Conservation (phyloP, 1,140 invertebrate species). For the Apolygus lucorum region DNA sequence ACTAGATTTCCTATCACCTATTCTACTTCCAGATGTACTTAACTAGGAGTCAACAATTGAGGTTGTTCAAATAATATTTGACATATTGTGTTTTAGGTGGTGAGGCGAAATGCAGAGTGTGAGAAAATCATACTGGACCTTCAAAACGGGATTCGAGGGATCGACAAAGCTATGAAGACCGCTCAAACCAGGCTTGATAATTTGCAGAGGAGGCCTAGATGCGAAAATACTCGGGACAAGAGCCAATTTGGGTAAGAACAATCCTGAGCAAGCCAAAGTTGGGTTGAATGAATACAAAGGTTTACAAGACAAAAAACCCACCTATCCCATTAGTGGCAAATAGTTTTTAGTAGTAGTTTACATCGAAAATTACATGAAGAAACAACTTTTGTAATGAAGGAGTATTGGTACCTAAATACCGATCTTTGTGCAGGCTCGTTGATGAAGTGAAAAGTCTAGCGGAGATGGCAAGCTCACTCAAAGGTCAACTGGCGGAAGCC, state of each 20-base stretch:
- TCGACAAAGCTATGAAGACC: conserved; percentile 63
- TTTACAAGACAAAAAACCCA: too few species aligned
- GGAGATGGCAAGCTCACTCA: conserved; percentile 53
- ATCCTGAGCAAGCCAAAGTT: too few species aligned
- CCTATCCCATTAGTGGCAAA: too few species aligned
- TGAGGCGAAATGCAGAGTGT: conserved; percentile 57
- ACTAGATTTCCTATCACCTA: too few species aligned
- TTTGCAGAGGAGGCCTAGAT: conserved; percentile 51
- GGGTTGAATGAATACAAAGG: too few species aligned
- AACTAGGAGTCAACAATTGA: too few species aligned
- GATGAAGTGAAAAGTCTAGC: conserved; percentile 60
- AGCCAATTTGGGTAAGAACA: conserved; percentile 55
- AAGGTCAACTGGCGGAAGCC: conserved; percentile 49
- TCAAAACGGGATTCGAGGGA: conserved; percentile 48
- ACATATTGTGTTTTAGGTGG: conserved; percentile 40
- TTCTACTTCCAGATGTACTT: too few species aligned
- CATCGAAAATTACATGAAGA: too few species aligned
- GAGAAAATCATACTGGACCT: conserved; percentile 56
- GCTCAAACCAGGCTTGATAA: conserved; percentile 68
- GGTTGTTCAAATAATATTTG: too few species aligned
- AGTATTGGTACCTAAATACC: too few species aligned
- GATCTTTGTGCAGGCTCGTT: conserved; percentile 48
- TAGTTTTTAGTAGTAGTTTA: too few species aligned
- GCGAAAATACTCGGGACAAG: conserved; percentile 61
- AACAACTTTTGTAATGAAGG: too few species aligned